Percentiles rank a stretch among this genome's conserved stretches.
Conservation (phyloP, 2,113 vertebrate genomes). For the Catharus fuscescens region DNA sequence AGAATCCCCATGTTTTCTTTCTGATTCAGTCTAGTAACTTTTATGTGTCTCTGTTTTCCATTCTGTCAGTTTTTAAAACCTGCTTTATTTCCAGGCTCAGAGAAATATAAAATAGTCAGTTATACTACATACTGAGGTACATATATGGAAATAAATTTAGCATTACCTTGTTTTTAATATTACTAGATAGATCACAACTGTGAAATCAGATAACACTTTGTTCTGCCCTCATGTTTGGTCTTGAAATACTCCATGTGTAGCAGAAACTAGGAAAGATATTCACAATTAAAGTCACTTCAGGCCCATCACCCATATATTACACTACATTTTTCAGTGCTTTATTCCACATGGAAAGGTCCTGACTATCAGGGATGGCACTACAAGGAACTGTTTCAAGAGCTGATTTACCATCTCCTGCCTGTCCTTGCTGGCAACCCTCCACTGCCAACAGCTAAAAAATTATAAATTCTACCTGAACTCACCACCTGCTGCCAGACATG, state of each 20-base stretch:
- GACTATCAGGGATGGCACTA: not conserved
- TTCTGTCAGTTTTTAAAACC: not conserved
- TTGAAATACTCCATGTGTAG: slow-evolving; percentile 2
- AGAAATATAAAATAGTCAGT: not conserved
- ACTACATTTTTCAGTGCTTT: not conserved
- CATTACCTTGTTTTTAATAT: not conserved
- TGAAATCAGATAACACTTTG: not conserved
- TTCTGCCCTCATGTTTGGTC: not conserved
- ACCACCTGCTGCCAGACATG: not conserved
- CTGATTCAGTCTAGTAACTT: not conserved
- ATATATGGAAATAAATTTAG: not conserved
- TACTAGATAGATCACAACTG: not conserved
- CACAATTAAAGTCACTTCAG: not conserved
- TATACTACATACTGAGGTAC: not conserved
- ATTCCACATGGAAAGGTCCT: not conserved
- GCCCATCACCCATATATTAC: not conserved
- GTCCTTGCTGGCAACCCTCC: not conserved
- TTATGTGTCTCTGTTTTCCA: not conserved
- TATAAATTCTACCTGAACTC: not conserved
- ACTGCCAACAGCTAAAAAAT: not conserved
- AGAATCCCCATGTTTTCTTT: not conserved
- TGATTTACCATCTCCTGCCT: not conserved
- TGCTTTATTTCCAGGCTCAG: not conserved
- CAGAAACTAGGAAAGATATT: not conserved
- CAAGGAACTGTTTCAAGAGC: not conserved